Evolutionary conservation across 2,888 invertebrate genomes (phyloP).

Genomic region (Enoplolaimus lenunculus): DNA sequence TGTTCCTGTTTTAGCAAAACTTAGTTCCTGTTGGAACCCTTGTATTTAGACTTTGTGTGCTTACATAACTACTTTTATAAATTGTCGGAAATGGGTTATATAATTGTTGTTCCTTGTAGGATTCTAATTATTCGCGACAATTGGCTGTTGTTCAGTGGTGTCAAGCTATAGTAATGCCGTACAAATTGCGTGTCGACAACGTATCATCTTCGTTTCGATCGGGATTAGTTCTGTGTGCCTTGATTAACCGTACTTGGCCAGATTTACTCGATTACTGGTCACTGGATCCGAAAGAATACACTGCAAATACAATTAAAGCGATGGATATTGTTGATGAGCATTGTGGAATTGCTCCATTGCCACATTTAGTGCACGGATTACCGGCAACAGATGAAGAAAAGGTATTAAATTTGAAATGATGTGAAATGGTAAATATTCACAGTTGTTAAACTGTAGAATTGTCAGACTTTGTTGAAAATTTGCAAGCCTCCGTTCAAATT

Average conservation of each 20-base stretch:
- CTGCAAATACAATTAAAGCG: not conserved
- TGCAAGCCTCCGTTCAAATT: too few relatives aligned
- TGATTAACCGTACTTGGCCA: slow-evolving; percentile 71
- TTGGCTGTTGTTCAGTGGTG: slow-evolving; percentile 19
- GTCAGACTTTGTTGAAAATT: too few relatives aligned
- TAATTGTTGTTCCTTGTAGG: too few relatives aligned
- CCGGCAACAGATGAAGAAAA: not conserved
- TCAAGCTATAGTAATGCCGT: slow-evolving; percentile 47
- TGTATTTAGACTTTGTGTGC: too few relatives aligned
- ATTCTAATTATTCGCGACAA: not conserved
- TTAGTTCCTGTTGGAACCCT: too few relatives aligned
- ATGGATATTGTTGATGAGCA: not conserved
- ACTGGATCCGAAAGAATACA: not conserved
- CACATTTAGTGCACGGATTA: not conserved
- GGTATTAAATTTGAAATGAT: not conserved
- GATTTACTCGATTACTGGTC: slow-evolving; percentile 50
- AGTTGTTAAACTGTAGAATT: too few relatives aligned
- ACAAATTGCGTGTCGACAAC: slow-evolving; percentile 50
- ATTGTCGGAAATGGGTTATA: too few relatives aligned
- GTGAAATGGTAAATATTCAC: too few relatives aligned
- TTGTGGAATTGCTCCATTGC: slow-evolving; percentile 12
- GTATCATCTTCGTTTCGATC: slow-evolving; percentile 57
- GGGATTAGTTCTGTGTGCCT: slow-evolving; percentile 56
- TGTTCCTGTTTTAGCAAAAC: too few relatives aligned
- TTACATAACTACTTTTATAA: too few relatives aligned